Evolutionary conservation across 1,140 invertebrate species (phyloP), one percentile per base, ranked within the genome.

Genomic region (Telenomus remus): DNA sequence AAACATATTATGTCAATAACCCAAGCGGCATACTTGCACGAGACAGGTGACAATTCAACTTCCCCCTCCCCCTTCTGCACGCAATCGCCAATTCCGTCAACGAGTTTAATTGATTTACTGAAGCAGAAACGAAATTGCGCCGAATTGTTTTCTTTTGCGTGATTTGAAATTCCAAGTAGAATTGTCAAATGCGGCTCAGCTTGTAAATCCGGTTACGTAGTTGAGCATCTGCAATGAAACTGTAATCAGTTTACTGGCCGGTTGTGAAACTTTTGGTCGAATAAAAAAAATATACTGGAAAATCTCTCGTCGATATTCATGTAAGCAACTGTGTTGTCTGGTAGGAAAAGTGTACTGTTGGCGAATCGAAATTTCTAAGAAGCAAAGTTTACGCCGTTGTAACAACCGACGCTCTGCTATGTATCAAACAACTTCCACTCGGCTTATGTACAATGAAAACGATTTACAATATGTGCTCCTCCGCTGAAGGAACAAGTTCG

Each of bases 1-100:
- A 74, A 74, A 66, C 53, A 44, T 49, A 69, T 74, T 74, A 73
- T 63, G 74, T 74, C 68, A 56, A 72, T 75, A 73, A 54, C 69
- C n/a, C 68, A 64, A 27, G 19, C 55, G 55, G 11, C 3, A 15
- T 15, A 42, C 57, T 59, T 44, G 12, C 57, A 55, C 55, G 53
- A 48, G 11, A 16, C 12, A 33, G 46, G 44, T 71, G 57, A 63
- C 51, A 47, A 56, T 37, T 43, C 13, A 34, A 55, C 12, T 44
- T 55, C 51, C 12, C 6, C 4, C n/a, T n/a, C n/a, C n/a, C 15
- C 9, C 19, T n/a, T n/a, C n/a, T 1, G 19, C 19, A 27, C 19
- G 2, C 19, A 27, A 27, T 27, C 19, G 19, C 6, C n/a, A 6
- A 27, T 39, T 39, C 9, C 37, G 3, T 11, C 9, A 39, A 39